phyloP scores from a whole-genome alignment of 2,113 vertebrate species.

The Centropristis striata region DNA sequence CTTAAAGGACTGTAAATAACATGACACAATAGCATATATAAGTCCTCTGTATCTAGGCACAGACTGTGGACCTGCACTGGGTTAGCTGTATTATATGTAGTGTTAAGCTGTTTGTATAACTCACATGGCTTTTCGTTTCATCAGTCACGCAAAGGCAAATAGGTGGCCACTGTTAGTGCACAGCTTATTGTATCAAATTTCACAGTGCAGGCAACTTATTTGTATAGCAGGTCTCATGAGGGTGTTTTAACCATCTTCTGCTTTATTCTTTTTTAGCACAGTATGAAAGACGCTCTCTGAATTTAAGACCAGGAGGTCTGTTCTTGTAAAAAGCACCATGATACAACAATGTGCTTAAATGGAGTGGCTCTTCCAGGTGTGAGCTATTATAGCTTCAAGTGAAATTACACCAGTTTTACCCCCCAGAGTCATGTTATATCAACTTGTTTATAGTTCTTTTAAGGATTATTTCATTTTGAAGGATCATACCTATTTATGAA shows the following conservation, averaged over 20 bases:
- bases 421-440: not conserved
- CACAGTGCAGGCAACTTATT: not conserved
- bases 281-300: not conserved
- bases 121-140: not conserved
- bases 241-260: constrained; percentile 1
- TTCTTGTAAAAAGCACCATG: not conserved
- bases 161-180: not conserved
- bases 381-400: not conserved
- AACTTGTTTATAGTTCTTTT: not conserved
- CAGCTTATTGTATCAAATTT: constrained; percentile 15
- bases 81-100: not conserved
- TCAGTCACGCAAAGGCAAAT: constrained; percentile 24
- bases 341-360: not conserved
- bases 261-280: not conserved
- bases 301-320: constrained; percentile 13
- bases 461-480: not conserved
- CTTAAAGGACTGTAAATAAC: not conserved
- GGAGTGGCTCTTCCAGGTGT: not conserved
- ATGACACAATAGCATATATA: not conserved
- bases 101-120: not conserved
- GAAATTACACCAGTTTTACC: not conserved
- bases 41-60: not conserved
- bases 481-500: too few species aligned
- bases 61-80: not conserved
- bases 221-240: not conserved